Percentiles rank a stretch among this genome's conserved stretches.
phyloP scores from a whole-genome alignment of 2,888 invertebrate species.

The Parnassius glacialis region DNA sequence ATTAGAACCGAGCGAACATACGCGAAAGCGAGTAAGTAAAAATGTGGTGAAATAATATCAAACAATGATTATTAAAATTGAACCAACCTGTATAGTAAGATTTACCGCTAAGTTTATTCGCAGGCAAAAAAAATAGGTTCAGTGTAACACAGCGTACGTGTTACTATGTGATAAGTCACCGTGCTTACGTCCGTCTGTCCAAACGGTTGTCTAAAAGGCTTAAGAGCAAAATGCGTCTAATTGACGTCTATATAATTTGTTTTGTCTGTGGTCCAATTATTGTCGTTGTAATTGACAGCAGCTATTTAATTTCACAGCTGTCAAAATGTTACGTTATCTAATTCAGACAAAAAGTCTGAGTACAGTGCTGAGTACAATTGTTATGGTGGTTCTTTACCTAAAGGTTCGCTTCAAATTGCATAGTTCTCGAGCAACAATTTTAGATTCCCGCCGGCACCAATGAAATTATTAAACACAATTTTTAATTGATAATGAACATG shows the following conservation, averaged over 20 bases:
- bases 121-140: conserved; percentile 29
- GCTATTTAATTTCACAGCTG: background rate
- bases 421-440: too few relatives aligned
- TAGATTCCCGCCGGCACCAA: too few relatives aligned
- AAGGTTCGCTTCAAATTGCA: too few relatives aligned
- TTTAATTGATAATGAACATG: too few relatives aligned
- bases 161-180: conserved; percentile 26
- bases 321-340: background rate
- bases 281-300: background rate
- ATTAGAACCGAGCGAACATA: too few relatives aligned
- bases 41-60: background rate
- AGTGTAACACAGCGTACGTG: conserved; percentile 29
- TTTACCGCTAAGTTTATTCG: conserved; percentile 31
- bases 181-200: conserved; percentile 1
- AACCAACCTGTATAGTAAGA: conserved; percentile 23
- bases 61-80: background rate
- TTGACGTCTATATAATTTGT: background rate
- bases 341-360: too few relatives aligned
- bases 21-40: too few relatives aligned
- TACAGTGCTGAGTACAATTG: too few relatives aligned
- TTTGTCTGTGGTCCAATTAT: background rate
- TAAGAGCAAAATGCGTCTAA: background rate
- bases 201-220: background rate
- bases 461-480: too few relatives aligned
- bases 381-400: too few relatives aligned